Base-by-base conservation (phyloP, 2,113 vertebrate species). In the Hippoglossus stenolepis region DNA sequence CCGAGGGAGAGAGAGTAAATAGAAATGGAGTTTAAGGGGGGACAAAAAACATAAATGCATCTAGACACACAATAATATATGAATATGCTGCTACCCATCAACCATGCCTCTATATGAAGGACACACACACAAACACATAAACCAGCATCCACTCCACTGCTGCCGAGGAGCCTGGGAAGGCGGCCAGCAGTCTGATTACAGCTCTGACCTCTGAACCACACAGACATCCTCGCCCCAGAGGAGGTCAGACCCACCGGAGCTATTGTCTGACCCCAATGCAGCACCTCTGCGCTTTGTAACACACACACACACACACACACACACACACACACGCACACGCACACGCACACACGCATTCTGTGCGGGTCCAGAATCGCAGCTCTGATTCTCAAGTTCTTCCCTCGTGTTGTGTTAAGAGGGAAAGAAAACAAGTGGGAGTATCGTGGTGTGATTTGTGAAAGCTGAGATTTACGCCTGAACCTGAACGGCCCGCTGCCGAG, bases 161-260 rank as follows among this genome's bases (percentile, higher is more conserved):
- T 65, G 80, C 78, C 26, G 61, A 88, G 86, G 79, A 87, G 82
- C 80, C 91, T 93, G 91, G 89, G 92, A 92, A 94, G 91, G 85
- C 90, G 83, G 89, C 89, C 92, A 90, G 88, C 82, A 86, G 91
- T 90, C 89, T 94, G 91, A 95, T 93, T 94, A 87, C 89, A 82
- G 65, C 89, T 68, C 23, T 90, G 92, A 94, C 92, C 93, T 89
- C 73, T 89, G 89, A 82, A 75, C 88, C 31, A 61, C 65, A 82
- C 89, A 82, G 87, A 87, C 85, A 90, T 89, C 88, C 90, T 87
- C 58, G 15, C 67, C 86, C 82, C 84, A 88, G 78, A 84, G 81
- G 74, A 59, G 93, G 92, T 94, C 91, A 93, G 90, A 91, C 84
- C 89, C 84, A 90, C 83, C 62, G 83, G 91, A 88, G 89, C 87